Conservation (phyloP, 2,888 invertebrate genomes). For the Augochlorella aurata region DNA sequence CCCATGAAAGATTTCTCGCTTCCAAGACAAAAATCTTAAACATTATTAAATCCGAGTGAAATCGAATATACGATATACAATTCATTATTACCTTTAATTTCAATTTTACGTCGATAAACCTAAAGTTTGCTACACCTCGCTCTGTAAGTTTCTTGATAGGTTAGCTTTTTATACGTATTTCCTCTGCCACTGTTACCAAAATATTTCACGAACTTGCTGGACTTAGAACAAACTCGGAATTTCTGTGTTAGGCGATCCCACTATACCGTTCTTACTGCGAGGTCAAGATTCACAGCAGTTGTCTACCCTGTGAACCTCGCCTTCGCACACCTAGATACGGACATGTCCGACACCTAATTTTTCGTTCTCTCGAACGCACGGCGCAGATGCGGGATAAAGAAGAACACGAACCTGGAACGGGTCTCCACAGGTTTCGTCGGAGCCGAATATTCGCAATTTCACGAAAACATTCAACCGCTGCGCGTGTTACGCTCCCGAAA, state of each 20-base stretch:
- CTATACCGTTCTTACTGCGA: neutral
- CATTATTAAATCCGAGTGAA: neutral
- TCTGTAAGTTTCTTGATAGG: neutral
- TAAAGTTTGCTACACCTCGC: neutral
- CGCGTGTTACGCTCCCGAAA: constrained; percentile 39
- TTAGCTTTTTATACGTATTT: too few relatives aligned
- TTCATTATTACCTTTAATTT: neutral
- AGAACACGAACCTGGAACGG: neutral
- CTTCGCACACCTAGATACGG: neutral
- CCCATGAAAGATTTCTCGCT: neutral
- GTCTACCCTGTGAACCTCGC: neutral
- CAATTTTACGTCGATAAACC: neutral
- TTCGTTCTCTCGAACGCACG: neutral
- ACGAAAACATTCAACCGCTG: constrained; percentile 35
- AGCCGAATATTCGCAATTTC: constrained; percentile 28
- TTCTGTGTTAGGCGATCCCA: neutral
- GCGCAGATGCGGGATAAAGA: neutral
- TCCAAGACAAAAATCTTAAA: neutral
- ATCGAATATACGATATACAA: neutral
- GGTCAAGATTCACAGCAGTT: neutral
- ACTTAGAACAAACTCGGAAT: neutral
- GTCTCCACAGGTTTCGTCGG: neutral
- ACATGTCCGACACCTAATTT: neutral
- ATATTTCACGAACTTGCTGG: neutral
- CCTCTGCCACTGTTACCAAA: neutral